Conservation (phyloP, 2,113 vertebrate genomes). For the Corynorhinus townsendii region DNA sequence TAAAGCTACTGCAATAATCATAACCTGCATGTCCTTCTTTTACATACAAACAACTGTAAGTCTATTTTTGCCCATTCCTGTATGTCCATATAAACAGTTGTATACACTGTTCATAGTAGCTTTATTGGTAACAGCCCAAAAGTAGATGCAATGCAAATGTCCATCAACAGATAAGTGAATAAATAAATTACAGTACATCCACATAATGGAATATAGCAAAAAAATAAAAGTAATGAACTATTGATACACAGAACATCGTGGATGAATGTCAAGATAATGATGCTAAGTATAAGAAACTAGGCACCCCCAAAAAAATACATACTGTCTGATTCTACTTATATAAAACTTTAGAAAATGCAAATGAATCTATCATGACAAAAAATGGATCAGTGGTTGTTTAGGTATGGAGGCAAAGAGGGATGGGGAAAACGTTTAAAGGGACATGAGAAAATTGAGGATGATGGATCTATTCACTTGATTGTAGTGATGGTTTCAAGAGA, state of each 20-base stretch:
- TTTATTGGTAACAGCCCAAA: not conserved
- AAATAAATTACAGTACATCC: not conserved
- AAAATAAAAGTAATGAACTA: not conserved
- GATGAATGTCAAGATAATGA: not conserved
- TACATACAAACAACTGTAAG: not conserved
- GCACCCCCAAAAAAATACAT: not conserved
- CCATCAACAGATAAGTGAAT: not conserved
- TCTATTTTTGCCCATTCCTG: not conserved
- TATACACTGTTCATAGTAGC: not conserved
- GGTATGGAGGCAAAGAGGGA: not conserved
- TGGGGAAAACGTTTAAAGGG: not conserved
- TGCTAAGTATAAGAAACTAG: not conserved
- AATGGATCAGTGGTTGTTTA: not conserved
- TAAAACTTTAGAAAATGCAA: conserved; percentile 30
- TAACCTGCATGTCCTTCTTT: not conserved
- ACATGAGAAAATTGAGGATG: not conserved
- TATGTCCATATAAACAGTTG: not conserved
- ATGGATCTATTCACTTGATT: not conserved
- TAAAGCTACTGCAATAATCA: not conserved
- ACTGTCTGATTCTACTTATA: not conserved
- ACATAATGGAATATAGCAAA: not conserved
- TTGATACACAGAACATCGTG: not conserved
- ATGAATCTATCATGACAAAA: not conserved
- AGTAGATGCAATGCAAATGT: not conserved
- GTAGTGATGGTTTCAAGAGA: not conserved